Evolutionary conservation across 2,888 invertebrate species (phyloP).

Genomic region (Tanypteryx hageni): DNA sequence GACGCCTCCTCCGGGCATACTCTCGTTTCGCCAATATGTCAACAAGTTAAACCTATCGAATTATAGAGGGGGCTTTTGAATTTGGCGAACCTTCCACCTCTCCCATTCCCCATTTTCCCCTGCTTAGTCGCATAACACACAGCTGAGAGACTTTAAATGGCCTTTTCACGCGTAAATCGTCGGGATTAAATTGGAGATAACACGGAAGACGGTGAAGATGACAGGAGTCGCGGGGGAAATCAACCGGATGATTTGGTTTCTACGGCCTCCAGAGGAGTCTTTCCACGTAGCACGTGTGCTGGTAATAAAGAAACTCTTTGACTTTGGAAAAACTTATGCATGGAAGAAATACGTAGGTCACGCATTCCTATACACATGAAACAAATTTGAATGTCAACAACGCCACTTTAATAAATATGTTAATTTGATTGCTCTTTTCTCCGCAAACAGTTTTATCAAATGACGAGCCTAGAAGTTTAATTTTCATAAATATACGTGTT

Average conservation of each 20-base stretch:
- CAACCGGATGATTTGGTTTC: background rate
- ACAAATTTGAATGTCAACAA: too few species aligned
- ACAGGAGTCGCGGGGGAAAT: background rate
- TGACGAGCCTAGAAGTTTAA: too few species aligned
- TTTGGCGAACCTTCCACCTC: background rate
- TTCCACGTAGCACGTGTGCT: background rate
- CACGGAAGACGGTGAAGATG: background rate
- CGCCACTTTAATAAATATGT: too few species aligned
- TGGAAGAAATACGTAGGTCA: too few species aligned
- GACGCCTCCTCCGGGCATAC: background rate
- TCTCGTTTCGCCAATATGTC: constrained; percentile 26
- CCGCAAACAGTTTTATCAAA: too few species aligned
- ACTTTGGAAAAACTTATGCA: too few species aligned
- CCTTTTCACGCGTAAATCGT: background rate
- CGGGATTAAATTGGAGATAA: constrained; percentile 12
- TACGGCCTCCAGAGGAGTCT: background rate
- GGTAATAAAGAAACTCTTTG: too few species aligned
- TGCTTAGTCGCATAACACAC: background rate
- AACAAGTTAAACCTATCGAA: constrained; percentile 24
- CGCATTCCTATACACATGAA: too few species aligned
- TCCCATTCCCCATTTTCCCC: background rate
- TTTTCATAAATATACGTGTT: too few species aligned
- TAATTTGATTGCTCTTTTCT: too few species aligned
- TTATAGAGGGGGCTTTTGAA: constrained; percentile 7
- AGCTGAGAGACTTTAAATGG: constrained; percentile 18